Base-by-base conservation (phyloP, 2,888 invertebrate genomes). In the Urechis unicinctus region DNA sequence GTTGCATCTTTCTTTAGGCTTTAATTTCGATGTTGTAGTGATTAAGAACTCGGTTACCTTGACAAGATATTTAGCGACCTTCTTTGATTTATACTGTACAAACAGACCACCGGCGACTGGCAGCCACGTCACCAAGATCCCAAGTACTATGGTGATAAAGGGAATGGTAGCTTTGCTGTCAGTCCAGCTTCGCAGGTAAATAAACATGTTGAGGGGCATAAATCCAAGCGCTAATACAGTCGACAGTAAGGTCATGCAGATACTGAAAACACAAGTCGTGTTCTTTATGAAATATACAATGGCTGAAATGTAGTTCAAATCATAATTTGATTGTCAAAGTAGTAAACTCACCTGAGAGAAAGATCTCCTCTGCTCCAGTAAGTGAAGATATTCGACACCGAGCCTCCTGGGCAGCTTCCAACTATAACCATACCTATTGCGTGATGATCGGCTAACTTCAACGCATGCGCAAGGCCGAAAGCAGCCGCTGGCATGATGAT, bases 351-450 rank as follows among this genome's bases (percentile, higher is more conserved):
- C 55, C 57, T 57, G 36, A 52, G 53, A 43, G 28, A 36, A 24
- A 50, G 31, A 25, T 57, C 50, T 22, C 73, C 74, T 25, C 71
- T 67, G 49, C 66, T 66, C 66, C 71, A 72, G 58, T 70, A 72
- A 6, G 73, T 65, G 55, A 74, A 72, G 9, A 73, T 63, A 57
- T 73, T 74, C 6, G 73, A 72, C 1, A 70, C 68, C 3, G 70
- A 66, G 2, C 73, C 73, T 2, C 73, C 72, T 0, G 73, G 73
- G 57, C 70, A 70, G 59, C 70, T 70, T 1, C 68, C 69, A 52
- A 72, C 64, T 21, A 73, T 68, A 21, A 74, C 56, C 66, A 74
- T 66, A n/a, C 73, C 73, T n/a, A 73, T 66, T n/a, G 71, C 71
- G 3, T 69, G 65, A 21, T 67, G 31, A 21, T 67, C 59, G 21